Conservation (phyloP, 2,113 vertebrate genomes). For the Talpa occidentalis region DNA sequence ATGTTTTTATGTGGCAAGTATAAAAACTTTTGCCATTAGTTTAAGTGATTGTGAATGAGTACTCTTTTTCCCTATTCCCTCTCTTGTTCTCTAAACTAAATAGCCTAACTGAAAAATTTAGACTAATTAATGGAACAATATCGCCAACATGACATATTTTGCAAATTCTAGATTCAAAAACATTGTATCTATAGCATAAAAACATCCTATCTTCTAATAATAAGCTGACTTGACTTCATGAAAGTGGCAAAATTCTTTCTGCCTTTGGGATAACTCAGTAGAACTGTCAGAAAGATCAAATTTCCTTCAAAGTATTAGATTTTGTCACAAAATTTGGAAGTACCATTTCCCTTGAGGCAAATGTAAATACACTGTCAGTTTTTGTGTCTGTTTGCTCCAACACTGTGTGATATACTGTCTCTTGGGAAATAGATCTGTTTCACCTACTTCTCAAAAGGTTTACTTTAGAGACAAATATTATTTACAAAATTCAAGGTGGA, state of each 20-base stretch:
- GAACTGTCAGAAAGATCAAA: conserved; percentile 57
- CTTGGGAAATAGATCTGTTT: conserved; percentile 37
- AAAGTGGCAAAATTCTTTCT: neutral
- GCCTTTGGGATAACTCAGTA: neutral
- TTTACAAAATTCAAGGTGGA: conserved; percentile 21
- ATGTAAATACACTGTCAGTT: conserved; percentile 49
- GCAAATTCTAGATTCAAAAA: neutral
- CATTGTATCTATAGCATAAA: neutral
- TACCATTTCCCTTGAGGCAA: neutral
- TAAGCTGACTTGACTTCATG: neutral
- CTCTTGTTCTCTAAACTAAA: neutral
- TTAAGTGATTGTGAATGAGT: neutral
- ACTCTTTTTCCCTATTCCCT: too few species aligned
- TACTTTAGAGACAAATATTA: neutral
- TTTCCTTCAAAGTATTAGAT: conserved; percentile 30
- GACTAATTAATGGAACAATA: neutral
- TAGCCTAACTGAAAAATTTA: neutral
- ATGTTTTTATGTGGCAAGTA: neutral
- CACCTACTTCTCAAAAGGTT: conserved; percentile 9
- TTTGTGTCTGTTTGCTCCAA: conserved; percentile 43
- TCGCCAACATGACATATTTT: neutral
- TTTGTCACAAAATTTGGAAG: conserved; percentile 51
- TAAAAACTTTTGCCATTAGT: neutral
- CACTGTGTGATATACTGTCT: neutral
- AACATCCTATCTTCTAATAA: neutral